Percentiles rank a stretch among this genome's conserved stretches.
These are phyloP conservation scores for Aurelia aurita DNA, from an alignment of 30 jellyfish, hydroid and myxozoan genomes.

Conservation along the genomic window DNA sequence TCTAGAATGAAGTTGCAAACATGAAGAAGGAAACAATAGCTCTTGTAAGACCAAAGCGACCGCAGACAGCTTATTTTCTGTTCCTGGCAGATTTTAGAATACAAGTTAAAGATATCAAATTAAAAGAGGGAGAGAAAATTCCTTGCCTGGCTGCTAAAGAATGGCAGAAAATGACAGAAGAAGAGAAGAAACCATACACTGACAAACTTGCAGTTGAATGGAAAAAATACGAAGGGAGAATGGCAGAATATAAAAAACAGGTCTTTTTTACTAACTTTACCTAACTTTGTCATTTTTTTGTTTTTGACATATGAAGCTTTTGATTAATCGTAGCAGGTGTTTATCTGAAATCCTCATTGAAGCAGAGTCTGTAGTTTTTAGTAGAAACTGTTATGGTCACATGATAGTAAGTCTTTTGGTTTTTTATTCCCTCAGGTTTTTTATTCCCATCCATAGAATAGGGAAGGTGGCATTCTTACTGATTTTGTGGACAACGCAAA, in stretches of 20 bases:
- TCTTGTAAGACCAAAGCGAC: constrained; percentile 90
- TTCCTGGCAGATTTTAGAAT: constrained; percentile 82
- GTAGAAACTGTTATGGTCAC: too few relatives aligned
- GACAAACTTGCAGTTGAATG: constrained; percentile 73
- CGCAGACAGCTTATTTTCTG: constrained; percentile 83
- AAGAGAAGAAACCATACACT: constrained; percentile 68
- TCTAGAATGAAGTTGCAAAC: too few relatives aligned
- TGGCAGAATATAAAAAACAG: constrained; percentile 66
- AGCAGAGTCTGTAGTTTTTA: too few relatives aligned
- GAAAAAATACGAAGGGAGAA: constrained; percentile 62
- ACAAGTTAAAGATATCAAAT: constrained; percentile 37
- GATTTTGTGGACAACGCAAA: too few relatives aligned
- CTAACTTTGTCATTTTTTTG: neutral
- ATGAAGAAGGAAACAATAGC: neutral
- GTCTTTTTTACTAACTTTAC: neutral
- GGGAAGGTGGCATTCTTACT: too few relatives aligned
- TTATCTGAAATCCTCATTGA: neutral
- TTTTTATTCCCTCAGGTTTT: too few relatives aligned
- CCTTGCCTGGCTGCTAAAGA: constrained; percentile 81
- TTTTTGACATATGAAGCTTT: neutral
- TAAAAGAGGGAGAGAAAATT: constrained; percentile 78
- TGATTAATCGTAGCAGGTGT: neutral
- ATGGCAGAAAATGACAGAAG: constrained; percentile 83
- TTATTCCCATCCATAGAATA: too few relatives aligned
- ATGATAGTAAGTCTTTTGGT: too few relatives aligned